phyloP scores from a whole-genome alignment of 2,797 vertebrate genomes.

The Anas flavirostris region DNA sequence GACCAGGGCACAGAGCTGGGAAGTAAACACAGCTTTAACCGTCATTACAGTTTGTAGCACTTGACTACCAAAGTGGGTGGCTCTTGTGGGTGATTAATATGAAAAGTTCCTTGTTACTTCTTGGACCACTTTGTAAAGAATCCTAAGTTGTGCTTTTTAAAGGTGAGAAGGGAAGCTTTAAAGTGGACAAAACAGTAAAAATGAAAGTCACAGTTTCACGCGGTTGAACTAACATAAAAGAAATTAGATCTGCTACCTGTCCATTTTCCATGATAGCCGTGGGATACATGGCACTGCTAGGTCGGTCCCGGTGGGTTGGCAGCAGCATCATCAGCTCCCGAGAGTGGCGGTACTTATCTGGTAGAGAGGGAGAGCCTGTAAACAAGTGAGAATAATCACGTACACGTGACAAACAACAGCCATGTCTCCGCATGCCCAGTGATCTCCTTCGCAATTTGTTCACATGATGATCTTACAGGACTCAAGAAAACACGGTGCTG shows the following conservation, averaged over 20 bases:
- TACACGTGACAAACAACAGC: slow-evolving; percentile 80
- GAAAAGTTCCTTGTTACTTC: not conserved
- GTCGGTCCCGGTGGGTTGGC: slow-evolving; percentile 92
- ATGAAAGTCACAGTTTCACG: not conserved
- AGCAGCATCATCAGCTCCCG: slow-evolving; percentile 95
- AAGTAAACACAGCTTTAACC: not conserved
- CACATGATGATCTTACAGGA: slow-evolving; percentile 45
- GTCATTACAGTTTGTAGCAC: not conserved
- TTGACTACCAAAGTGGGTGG: not conserved
- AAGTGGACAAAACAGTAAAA: not conserved
- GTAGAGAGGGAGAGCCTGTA: slow-evolving; percentile 96
- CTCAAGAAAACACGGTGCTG: slow-evolving; percentile 19
- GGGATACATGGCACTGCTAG: slow-evolving; percentile 95
- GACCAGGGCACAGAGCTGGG: not conserved
- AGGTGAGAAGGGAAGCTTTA: not conserved
- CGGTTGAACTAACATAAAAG: not conserved
- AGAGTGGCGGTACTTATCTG: slow-evolving; percentile 97
- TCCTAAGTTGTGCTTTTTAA: not conserved
- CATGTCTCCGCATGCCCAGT: slow-evolving; percentile 51
- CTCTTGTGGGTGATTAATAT: not conserved
- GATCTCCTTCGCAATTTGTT: slow-evolving; percentile 13
- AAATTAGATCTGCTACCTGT: slow-evolving; percentile 82
- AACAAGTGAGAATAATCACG: slow-evolving; percentile 84
- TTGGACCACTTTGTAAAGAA: not conserved
- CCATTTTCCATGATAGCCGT: slow-evolving; percentile 91